phyloP scores from a whole-genome alignment of 2,888 invertebrate species.

The Agapetus fuscipes region DNA sequence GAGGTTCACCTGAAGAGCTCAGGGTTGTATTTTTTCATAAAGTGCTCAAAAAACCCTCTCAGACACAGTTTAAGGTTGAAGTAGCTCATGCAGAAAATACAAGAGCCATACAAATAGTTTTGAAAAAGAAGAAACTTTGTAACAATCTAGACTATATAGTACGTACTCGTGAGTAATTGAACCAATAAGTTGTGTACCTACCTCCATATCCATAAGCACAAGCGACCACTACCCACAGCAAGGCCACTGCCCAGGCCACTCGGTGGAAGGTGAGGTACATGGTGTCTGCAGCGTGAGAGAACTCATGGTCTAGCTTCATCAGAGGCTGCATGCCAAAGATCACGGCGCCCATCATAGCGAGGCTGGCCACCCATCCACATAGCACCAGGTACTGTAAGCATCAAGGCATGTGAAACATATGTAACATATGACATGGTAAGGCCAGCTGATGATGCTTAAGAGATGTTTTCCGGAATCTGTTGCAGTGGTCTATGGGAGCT shows the following conservation, averaged over 20 bases:
- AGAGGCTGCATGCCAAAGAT: not conserved
- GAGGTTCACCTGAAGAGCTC: too few relatives aligned
- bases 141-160: not conserved
- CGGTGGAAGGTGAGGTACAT: slow-evolving; percentile 1
- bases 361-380: not conserved
- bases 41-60: not conserved
- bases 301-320: not conserved
- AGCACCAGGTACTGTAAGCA: not conserved
- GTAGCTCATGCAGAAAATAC: too few relatives aligned
- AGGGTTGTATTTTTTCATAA: too few relatives aligned
- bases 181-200: not conserved
- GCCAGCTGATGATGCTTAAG: too few relatives aligned
- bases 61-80: too few relatives aligned
- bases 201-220: slow-evolving; percentile 5
- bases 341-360: not conserved
- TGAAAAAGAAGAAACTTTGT: not conserved
- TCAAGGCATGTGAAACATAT: not conserved
- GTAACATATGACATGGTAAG: not conserved
- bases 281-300: not conserved
- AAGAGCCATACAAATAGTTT: not conserved
- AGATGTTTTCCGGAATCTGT: too few relatives aligned
- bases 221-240: slow-evolving; percentile 2
- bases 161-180: too few relatives aligned
- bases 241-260: slow-evolving; percentile 1
- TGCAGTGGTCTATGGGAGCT: too few relatives aligned